Percentiles rank a stretch among this genome's conserved stretches.
These are phyloP conservation scores for Isotomurus palustris DNA, from an alignment of 2,888 invertebrate genomes.

Conservation along the genomic window DNA sequence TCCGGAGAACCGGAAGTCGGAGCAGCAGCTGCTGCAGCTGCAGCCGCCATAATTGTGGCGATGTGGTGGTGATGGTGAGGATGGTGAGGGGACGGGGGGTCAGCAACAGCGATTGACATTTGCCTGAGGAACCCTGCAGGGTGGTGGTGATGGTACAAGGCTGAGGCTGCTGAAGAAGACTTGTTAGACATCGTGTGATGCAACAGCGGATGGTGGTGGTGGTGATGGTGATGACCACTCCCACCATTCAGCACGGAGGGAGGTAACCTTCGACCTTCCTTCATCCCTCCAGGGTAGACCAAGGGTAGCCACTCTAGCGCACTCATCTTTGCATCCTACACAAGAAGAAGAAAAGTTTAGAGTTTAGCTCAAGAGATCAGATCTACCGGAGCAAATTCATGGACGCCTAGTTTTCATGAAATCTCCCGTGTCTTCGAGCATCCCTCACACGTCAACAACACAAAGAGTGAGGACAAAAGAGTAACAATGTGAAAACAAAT, in stretches of 20 bases:
- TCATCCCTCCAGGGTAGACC: constrained; percentile 54
- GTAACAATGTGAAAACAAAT: constrained; percentile 3
- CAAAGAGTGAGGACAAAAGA: too few species aligned
- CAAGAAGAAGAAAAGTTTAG: constrained; percentile 6
- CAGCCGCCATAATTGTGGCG: constrained; percentile 41
- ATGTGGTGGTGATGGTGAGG: constrained; percentile 33
- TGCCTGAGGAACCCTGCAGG: constrained; percentile 32
- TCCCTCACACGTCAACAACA: background rate
- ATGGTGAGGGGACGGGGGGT: constrained; percentile 25
- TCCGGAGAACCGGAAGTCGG: constrained; percentile 17
- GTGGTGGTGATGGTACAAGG: constrained; percentile 25
- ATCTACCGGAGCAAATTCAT: constrained; percentile 8
- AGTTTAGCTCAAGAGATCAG: background rate
- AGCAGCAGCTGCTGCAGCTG: constrained; percentile 14
- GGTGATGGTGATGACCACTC: constrained; percentile 49
- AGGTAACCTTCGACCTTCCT: constrained; percentile 88
- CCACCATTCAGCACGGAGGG: background rate
- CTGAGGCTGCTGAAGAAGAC: background rate
- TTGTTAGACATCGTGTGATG: constrained; percentile 14
- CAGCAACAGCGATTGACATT: constrained; percentile 39
- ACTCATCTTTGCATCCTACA: constrained; percentile 41
- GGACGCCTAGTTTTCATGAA: constrained; percentile 7
- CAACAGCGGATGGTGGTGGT: constrained; percentile 47
- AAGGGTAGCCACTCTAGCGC: constrained; percentile 46
- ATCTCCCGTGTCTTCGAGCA: constrained; percentile 3